Percentiles rank a stretch among this genome's conserved stretches.
phyloP scores from a whole-genome alignment of 2,113 vertebrate genomes.

The crab-eating macaque (Macaca fascicularis) region DNA sequence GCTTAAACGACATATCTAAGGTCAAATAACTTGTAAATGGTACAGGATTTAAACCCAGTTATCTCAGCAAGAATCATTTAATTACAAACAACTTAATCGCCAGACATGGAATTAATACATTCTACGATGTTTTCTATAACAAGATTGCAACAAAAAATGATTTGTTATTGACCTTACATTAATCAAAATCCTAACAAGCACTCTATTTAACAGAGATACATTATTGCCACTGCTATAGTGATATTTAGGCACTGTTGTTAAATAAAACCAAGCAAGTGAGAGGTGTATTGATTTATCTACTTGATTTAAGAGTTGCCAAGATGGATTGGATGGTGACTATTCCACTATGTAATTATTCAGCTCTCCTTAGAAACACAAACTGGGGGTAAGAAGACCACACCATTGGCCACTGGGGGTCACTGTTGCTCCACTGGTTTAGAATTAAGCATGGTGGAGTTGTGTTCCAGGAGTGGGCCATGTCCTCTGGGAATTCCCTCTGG shows the following conservation, averaged over 20 bases:
- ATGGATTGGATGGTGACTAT: neutral
- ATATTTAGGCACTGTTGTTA: neutral
- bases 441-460: fast-evolving
- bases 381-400: neutral
- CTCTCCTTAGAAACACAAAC: neutral
- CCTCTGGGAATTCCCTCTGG: neutral
- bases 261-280: neutral
- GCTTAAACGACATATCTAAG: neutral
- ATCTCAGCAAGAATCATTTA: neutral
- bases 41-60: neutral
- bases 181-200: neutral
- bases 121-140: neutral
- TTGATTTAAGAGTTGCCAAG: neutral
- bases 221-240: neutral
- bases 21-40: neutral
- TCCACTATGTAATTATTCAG: neutral
- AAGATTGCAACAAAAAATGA: neutral
- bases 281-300: neutral
- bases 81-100: neutral
- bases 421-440: slow-evolving; percentile 46
- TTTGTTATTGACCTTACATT: neutral
- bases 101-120: neutral
- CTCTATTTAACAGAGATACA: neutral
- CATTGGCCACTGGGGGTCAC: slow-evolving; percentile 69
- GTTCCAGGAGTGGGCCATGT: neutral